Evolutionary conservation across 2,797 vertebrate species (phyloP).

Genomic region (Natrix natrix): DNA sequence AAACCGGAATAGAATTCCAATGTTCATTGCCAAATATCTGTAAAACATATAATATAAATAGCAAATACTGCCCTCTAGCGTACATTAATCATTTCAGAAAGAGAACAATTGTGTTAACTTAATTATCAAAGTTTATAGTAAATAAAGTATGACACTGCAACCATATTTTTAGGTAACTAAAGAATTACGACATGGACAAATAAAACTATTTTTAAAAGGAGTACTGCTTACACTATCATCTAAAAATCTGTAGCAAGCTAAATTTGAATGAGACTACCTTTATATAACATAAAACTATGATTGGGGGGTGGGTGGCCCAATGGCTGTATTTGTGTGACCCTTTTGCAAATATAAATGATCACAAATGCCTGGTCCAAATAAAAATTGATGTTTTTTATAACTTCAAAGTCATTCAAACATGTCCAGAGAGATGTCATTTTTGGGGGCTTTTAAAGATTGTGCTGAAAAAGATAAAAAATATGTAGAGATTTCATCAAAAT

Average conservation of each 20-base stretch:
- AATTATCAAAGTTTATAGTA: neutral
- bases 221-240: neutral
- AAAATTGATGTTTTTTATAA: neutral
- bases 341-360: neutral
- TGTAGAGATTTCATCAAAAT: neutral
- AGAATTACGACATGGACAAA: neutral
- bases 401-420: neutral
- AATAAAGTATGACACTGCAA: neutral
- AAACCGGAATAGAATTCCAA: conserved; percentile 7
- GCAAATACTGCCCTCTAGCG: conserved; percentile 23
- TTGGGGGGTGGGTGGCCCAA: neutral
- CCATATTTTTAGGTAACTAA: neutral
- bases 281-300: neutral
- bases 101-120: neutral
- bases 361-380: neutral
- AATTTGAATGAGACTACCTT: neutral
- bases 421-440: neutral
- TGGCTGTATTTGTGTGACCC: neutral
- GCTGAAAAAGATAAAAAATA: neutral
- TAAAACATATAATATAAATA: neutral
- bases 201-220: neutral
- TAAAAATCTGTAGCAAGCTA: neutral
- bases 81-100: neutral
- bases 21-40: neutral
- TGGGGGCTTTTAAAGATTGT: neutral